These are phyloP conservation scores for Smutsia temminckii DNA, from an alignment of 2,797 vertebrate genomes.

Conservation along the genomic window DNA sequence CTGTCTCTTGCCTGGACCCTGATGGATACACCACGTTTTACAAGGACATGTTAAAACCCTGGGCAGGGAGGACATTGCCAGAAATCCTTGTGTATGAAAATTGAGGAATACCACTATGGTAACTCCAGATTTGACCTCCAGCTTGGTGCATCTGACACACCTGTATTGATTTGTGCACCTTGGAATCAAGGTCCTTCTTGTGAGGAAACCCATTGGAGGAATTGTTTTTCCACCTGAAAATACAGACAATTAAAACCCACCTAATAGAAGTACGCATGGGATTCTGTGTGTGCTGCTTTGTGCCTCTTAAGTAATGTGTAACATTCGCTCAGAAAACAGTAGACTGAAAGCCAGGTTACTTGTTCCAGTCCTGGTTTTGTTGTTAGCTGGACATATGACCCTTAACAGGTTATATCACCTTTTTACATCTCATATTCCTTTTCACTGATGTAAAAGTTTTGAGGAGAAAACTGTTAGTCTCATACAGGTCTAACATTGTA, in stretches of 20 bases:
- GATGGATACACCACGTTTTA: not conserved
- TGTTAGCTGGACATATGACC: not conserved
- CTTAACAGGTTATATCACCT: not conserved
- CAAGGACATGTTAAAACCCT: not conserved
- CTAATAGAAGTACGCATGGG: not conserved
- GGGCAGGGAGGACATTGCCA: not conserved
- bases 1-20: not conserved
- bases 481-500: not conserved
- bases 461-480: not conserved
- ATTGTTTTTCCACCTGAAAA: not conserved
- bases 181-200: not conserved
- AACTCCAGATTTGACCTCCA: not conserved
- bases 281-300: not conserved
- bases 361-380: not conserved
- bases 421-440: not conserved
- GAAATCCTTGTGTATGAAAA: not conserved
- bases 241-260: not conserved
- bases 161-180: not conserved
- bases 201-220: not conserved
- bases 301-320: not conserved
- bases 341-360: not conserved
- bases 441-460: not conserved
- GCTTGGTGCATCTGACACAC: not conserved
- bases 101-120: not conserved
- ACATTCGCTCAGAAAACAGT: not conserved